Conservation (phyloP, 2,113 vertebrate genomes). For the Polyodon spathula region DNA sequence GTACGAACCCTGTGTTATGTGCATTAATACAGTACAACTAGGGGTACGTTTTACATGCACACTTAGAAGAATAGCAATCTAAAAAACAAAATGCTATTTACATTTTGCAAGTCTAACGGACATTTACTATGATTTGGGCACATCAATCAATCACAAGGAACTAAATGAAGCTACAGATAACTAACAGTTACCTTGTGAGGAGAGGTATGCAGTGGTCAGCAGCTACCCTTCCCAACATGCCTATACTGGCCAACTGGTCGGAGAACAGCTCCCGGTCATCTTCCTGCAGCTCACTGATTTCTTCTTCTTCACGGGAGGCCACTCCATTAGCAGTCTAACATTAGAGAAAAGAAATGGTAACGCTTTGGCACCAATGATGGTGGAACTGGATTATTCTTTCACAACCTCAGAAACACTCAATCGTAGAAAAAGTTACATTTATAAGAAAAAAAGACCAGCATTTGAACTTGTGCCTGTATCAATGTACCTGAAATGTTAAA, state of each 20-base stretch:
- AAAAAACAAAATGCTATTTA: no score
- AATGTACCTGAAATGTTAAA: no score
- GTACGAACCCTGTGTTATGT: no score
- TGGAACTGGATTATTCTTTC: no score
- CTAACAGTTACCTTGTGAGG: conserved; percentile 72
- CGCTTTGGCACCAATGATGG: not conserved
- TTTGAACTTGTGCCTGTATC: no score
- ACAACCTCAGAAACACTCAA: no score
- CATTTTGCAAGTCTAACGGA: no score
- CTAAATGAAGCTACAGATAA: not conserved
- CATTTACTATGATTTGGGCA: not conserved
- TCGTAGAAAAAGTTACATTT: no score
- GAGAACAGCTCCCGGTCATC: conserved; percentile 95
- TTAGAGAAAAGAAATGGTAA: not conserved
- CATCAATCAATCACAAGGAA: not conserved
- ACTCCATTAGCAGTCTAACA: conserved; percentile 88
- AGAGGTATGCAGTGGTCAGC: conserved; percentile 94
- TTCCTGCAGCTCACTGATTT: conserved; percentile 95
- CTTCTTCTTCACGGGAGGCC: conserved; percentile 87
- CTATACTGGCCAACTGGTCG: conserved; percentile 90
- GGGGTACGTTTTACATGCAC: no score
- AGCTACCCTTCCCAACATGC: conserved; percentile 90
- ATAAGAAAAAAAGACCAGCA: no score
- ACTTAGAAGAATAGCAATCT: no score
- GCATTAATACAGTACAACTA: no score